These are phyloP conservation scores for Dexiosoma caninum DNA, from an alignment of 2,888 invertebrate genomes.

Conservation along the genomic window DNA sequence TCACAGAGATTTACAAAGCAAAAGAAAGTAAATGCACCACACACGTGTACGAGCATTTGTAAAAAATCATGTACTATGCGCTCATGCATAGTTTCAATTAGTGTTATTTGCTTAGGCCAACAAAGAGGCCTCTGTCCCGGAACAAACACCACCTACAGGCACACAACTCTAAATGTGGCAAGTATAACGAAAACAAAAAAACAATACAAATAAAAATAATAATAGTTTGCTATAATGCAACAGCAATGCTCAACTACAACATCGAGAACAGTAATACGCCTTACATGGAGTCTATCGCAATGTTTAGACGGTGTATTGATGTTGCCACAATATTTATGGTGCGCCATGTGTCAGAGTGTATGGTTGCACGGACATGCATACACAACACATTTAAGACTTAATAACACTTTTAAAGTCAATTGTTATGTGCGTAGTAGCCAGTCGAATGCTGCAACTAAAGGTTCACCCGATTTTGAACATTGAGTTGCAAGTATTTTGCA, in stretches of 20 bases:
- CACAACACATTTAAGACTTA: slow-evolving; percentile 50
- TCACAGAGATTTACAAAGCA: slow-evolving; percentile 1
- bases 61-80: slow-evolving; percentile 56
- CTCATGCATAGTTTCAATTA: slow-evolving; percentile 61
- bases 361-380: slow-evolving; percentile 25
- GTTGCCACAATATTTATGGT: slow-evolving; percentile 5
- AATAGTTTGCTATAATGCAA: background rate
- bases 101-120: slow-evolving; percentile 59
- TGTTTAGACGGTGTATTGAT: slow-evolving; percentile 29
- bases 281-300: slow-evolving; percentile 47
- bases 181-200: background rate
- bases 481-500: slow-evolving; percentile 44
- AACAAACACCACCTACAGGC: slow-evolving; percentile 57
- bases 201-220: background rate
- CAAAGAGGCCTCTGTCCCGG: background rate
- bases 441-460: slow-evolving; percentile 15
- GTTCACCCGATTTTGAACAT: slow-evolving; percentile 32
- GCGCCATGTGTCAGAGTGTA: background rate
- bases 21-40: slow-evolving; percentile 33
- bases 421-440: slow-evolving; percentile 56
- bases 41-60: slow-evolving; percentile 61
- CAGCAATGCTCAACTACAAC: slow-evolving; percentile 11
- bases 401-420: slow-evolving; percentile 62
- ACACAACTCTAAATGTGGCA: slow-evolving; percentile 24
- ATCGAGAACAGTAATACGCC: slow-evolving; percentile 36